A percentile compares a stretch with the other conserved stretches of the same genome.
phyloP scores from a whole-genome alignment of 2,888 invertebrate genomes.

The Agrilus biguttatus region DNA sequence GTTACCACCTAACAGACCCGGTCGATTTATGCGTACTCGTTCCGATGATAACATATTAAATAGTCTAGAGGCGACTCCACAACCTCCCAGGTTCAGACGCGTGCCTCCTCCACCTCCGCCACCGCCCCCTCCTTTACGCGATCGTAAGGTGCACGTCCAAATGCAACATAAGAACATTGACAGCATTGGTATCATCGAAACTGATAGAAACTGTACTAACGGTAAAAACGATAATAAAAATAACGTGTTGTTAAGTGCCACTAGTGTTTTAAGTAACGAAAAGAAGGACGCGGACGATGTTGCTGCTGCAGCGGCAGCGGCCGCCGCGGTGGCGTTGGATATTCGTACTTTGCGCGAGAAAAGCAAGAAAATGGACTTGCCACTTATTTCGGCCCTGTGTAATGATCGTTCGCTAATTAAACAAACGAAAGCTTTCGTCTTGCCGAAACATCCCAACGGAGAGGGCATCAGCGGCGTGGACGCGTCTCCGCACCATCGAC shows the following conservation, averaged over 20 bases:
- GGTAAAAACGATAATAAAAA: constrained; percentile 1
- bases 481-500: not conserved
- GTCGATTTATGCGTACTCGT: constrained; percentile 52
- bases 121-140: constrained; percentile 27
- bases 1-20: constrained; percentile 43
- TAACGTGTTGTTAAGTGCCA: not conserved
- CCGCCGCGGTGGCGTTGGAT: constrained; percentile 38
- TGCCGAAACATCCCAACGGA: constrained; percentile 47
- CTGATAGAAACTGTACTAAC: constrained; percentile 18
- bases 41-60: constrained; percentile 74
- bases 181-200: constrained; percentile 8
- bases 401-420: constrained; percentile 81
- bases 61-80: constrained; percentile 43
- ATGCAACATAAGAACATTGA: constrained; percentile 8
- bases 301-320: constrained; percentile 5
- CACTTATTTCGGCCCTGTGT: constrained; percentile 83
- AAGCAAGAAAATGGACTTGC: constrained; percentile 79
- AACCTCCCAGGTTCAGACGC: constrained; percentile 37
- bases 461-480: constrained; percentile 11
- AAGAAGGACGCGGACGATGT: constrained; percentile 7
- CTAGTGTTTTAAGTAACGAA: constrained; percentile 11
- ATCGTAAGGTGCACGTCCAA: constrained; percentile 26
- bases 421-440: constrained; percentile 75
- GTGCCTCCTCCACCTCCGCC: constrained; percentile 38
- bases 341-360: constrained; percentile 75